Base-by-base conservation (phyloP, 2,797 vertebrate genomes). In the Rachycentron canadum region DNA sequence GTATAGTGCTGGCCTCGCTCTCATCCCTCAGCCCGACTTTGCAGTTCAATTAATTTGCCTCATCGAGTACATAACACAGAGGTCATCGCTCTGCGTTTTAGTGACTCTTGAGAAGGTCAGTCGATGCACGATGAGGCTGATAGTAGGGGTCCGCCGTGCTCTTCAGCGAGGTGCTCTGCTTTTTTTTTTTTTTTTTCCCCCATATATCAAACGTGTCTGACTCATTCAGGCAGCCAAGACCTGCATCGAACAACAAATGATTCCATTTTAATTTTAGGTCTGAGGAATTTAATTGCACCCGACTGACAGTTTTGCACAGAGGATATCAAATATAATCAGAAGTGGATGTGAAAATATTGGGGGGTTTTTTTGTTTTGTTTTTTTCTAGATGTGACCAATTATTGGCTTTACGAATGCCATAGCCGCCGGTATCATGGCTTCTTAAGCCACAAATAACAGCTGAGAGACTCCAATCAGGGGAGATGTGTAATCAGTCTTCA, bases 71-170 rank as follows among this genome's bases (percentile, higher is more conserved):
- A 21, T 57, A 71, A 60, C 36, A 19, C n/a, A 4, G 62, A 77
- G 49, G 41, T 79, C 82, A 84, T 85, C 81, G 59, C 73, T 19
- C 36, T 49, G 75, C 68, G 74, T 80, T 84, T 76, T 63, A 3
- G 26, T 55, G 57, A 82, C 60, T 85, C 87, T 67, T 69, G 57
- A 88, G 79, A 89, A 86, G 88, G 84, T 89, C 82, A 85, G 55
- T 62, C 76, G 70, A 69, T 77, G 67, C 61, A 76, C 14, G 1
- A 58, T 26, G 65, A 68, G 73, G 73, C 67, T 69, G 81, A 69
- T 68, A 62, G 68, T 67, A 23, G 41, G 65, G 74, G 66, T 70
- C 59, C 78, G 60, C 55, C 14, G n/a, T 62, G 69, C 61, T 74
- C 57, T 81, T 77, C 66, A 69, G 78, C 65, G 34, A 69, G 59